A percentile compares a stretch with the other conserved stretches of the same genome.
These are phyloP conservation scores for Tinamus major DNA, from an alignment of 2,797 vertebrate genomes.

Conservation along the genomic window DNA sequence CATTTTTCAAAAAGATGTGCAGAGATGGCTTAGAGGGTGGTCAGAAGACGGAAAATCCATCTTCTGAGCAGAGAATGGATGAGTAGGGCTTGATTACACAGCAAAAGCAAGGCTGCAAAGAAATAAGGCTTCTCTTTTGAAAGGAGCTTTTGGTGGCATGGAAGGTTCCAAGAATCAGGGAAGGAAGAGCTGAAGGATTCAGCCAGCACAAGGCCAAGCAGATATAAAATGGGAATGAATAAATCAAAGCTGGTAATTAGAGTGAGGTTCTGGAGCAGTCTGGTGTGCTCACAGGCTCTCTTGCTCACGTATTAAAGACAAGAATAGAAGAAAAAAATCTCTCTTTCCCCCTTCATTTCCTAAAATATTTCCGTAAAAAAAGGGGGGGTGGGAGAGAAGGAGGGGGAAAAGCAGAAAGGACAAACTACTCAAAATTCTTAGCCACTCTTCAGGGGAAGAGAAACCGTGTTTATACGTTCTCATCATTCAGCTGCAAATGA, in stretches of 20 bases:
- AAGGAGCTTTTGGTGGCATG: not conserved
- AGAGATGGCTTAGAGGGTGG: not conserved
- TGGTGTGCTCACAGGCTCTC: not conserved
- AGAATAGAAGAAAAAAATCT: not conserved
- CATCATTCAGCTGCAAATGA: slow-evolving; percentile 9
- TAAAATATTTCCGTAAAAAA: too few relatives aligned
- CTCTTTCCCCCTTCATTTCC: not conserved
- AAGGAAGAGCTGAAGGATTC: not conserved
- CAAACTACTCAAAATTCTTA: not conserved
- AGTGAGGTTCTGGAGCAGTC: not conserved
- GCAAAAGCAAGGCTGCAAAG: not conserved
- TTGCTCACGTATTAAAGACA: not conserved
- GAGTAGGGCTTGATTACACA: not conserved
- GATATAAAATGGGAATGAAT: not conserved
- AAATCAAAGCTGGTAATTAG: not conserved
- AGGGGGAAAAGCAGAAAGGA: not conserved
- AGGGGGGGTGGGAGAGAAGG: not conserved
- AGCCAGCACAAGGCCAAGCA: not conserved
- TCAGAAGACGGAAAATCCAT: not conserved
- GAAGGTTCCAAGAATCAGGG: not conserved
- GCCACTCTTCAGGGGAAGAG: not conserved
- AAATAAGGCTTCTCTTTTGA: not conserved
- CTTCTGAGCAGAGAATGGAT: not conserved
- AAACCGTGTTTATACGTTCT: not conserved
- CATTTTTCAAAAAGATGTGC: not conserved